phyloP scores from a whole-genome alignment of 2,888 invertebrate species.

The Acleris emargana region DNA sequence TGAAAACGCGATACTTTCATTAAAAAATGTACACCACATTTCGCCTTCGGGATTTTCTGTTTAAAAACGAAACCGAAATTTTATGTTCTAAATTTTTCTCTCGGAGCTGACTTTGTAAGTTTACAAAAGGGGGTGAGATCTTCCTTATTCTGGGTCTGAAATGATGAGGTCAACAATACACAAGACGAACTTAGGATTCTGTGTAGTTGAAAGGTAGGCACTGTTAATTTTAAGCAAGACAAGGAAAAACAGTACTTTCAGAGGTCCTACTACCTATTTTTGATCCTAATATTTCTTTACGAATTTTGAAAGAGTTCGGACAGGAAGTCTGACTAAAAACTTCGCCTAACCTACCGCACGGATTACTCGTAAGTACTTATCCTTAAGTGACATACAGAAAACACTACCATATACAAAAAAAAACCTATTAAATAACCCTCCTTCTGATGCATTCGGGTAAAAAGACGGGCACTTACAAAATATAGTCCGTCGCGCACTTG shows the following conservation, averaged over 20 bases:
- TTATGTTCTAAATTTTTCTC: constrained; percentile 47
- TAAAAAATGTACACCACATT: constrained; percentile 39
- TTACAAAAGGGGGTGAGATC: constrained; percentile 54
- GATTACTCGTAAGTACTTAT: no score
- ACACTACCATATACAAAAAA: not conserved
- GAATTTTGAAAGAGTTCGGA: no score
- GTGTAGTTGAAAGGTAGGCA: not conserved
- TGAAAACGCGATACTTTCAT: constrained; percentile 41
- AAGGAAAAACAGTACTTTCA: no score
- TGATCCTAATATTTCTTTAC: no score
- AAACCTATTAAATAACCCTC: no score
- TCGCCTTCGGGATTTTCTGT: constrained; percentile 32
- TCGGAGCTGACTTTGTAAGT: constrained; percentile 45
- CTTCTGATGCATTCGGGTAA: no score
- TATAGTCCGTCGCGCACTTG: not conserved
- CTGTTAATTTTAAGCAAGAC: no score
- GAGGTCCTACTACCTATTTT: no score
- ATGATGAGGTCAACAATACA: constrained; percentile 55
- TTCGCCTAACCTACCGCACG: no score
- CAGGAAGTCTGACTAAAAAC: no score
- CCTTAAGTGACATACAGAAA: not conserved
- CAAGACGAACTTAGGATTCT: not conserved
- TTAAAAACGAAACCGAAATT: constrained; percentile 29
- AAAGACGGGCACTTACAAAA: not conserved
- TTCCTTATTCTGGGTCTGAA: constrained; percentile 59